Conservation (phyloP, 2,797 vertebrate species). For the Xiphorhynchus erythropygius region DNA sequence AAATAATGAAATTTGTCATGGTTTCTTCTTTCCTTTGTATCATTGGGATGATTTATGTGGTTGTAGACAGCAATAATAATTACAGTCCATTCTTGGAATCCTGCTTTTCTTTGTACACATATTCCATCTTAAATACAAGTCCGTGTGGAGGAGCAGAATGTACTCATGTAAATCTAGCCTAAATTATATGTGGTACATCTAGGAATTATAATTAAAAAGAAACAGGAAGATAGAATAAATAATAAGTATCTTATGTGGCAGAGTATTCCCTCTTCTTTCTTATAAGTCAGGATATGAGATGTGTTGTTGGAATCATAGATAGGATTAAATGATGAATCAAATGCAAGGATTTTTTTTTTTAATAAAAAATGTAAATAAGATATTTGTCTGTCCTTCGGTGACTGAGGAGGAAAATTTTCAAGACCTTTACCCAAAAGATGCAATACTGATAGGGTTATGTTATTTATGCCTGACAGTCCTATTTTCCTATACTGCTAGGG, state of each 20-base stretch:
- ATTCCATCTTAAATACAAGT: neutral
- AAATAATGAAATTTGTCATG: neutral
- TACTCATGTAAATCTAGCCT: neutral
- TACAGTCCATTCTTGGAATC: neutral
- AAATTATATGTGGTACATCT: neutral
- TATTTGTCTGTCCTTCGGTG: neutral
- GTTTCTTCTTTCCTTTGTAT: neutral
- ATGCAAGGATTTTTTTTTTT: neutral
- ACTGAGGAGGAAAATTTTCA: neutral
- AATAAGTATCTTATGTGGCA: neutral
- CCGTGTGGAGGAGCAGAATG: neutral
- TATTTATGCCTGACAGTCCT: neutral
- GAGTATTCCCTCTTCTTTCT: neutral
- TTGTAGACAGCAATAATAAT: neutral
- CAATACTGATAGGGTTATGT: neutral
- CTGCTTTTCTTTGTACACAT: neutral
- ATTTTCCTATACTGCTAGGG: neutral
- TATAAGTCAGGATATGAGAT: neutral
- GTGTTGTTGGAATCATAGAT: neutral
- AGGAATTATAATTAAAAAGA: neutral
- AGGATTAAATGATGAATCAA: neutral
- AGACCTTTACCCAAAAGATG: neutral
- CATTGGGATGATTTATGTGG: neutral
- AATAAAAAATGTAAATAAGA: neutral
- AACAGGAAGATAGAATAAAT: neutral